Percentiles rank a stretch among this genome's conserved stretches.
Conservation (phyloP, 2,888 invertebrate species). For the Ophion ellenae region DNA sequence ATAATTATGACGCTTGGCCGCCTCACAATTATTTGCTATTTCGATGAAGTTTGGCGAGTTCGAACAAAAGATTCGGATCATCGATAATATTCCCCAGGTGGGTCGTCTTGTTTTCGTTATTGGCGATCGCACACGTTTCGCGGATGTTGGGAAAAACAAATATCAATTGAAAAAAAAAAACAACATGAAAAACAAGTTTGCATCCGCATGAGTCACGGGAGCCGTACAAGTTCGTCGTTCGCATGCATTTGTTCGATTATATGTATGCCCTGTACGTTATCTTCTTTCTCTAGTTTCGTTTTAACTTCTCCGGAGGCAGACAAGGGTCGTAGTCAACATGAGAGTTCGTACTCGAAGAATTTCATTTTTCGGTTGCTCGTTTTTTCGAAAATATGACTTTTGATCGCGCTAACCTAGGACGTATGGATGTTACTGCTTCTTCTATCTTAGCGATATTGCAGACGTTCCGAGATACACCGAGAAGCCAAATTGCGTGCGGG, state of each 20-base stretch:
- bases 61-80: neutral
- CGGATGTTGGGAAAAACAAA: neutral
- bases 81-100: neutral
- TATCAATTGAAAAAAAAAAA: neutral
- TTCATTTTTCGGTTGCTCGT: neutral
- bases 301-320: slow-evolving; percentile 8
- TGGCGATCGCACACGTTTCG: neutral
- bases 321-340: slow-evolving; percentile 39
- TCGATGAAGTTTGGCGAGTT: neutral
- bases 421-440: slow-evolving; percentile 72
- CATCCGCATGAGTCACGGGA: neutral
- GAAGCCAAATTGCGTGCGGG: slow-evolving; percentile 69
- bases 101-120: neutral
- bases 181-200: neutral
- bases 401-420: slow-evolving; percentile 81
- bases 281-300: neutral
- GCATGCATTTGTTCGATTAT: slow-evolving; percentile 20
- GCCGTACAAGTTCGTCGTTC: slow-evolving; percentile 35
- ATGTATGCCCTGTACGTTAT: slow-evolving; percentile 24
- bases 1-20: neutral
- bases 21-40: neutral
- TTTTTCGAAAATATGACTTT: slow-evolving; percentile 58
- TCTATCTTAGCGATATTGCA: slow-evolving; percentile 77
- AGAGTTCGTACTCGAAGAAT: slow-evolving; percentile 32
- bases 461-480: slow-evolving; percentile 76